A percentile compares a stretch with the other conserved stretches of the same genome.
phyloP scores from a whole-genome alignment of 2,888 invertebrate species.

The Agrilus biguttatus region DNA sequence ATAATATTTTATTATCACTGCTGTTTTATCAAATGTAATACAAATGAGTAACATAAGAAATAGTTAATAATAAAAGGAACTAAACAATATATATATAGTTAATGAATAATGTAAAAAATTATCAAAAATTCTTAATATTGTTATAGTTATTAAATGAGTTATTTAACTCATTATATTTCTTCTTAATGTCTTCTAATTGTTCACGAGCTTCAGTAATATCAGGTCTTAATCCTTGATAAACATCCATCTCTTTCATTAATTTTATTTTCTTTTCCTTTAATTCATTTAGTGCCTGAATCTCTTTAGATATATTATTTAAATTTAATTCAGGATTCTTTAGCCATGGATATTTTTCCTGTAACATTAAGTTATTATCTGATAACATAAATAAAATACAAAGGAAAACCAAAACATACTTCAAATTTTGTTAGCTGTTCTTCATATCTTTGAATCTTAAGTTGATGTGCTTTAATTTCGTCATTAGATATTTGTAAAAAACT shows the following conservation, averaged over 20 bases:
- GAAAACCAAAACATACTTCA: constrained; percentile 15
- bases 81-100: too few relatives aligned
- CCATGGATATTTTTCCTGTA: constrained; percentile 19
- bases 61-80: too few relatives aligned
- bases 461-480: constrained; percentile 14
- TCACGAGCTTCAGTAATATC: constrained; percentile 22
- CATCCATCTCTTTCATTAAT: constrained; percentile 18
- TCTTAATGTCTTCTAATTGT: constrained; percentile 20
- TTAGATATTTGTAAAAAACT: constrained; percentile 7
- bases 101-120: constrained; percentile 7
- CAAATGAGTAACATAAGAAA: too few relatives aligned
- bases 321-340: constrained; percentile 19
- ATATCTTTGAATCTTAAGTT: constrained; percentile 20
- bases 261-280: constrained; percentile 18
- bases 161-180: constrained; percentile 13
- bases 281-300: constrained; percentile 16
- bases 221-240: constrained; percentile 22
- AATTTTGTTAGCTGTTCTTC: constrained; percentile 20
- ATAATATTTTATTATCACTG: too few relatives aligned
- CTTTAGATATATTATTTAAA: constrained; percentile 19
- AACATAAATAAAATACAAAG: neutral
- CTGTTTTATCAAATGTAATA: too few relatives aligned
- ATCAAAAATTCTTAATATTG: constrained; percentile 8
- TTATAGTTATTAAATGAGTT: constrained; percentile 5
- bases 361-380: neutral